These are phyloP conservation scores for Trematomus loennbergii DNA, from an alignment of 2,113 vertebrate genomes.

Conservation along the genomic window DNA sequence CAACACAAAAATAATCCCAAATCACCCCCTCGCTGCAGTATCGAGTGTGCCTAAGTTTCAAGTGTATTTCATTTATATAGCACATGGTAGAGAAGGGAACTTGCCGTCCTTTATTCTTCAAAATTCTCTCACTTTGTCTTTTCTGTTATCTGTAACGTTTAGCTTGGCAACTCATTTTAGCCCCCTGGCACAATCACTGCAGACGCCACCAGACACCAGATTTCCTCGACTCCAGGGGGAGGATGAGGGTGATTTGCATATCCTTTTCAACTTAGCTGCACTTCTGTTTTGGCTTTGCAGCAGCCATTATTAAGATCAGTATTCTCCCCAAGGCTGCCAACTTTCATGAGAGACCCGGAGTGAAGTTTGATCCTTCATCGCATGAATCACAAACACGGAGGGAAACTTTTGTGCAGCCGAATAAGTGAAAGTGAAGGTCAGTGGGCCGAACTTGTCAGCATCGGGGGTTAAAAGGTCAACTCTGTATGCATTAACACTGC, in stretches of 20 bases:
- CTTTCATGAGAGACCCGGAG: constrained; percentile 25
- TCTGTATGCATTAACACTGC: constrained; percentile 23
- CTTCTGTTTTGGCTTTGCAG: constrained; percentile 48
- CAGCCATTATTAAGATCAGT: constrained; percentile 41
- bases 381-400: constrained; percentile 37
- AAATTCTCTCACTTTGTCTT: constrained; percentile 34
- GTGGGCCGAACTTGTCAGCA: constrained; percentile 1
- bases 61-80: too few species aligned
- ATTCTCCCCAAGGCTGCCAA: constrained; percentile 38
- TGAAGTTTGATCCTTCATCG: constrained; percentile 28
- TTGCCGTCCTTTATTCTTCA: constrained; percentile 30
- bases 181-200: constrained; percentile 48
- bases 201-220: constrained; percentile 45
- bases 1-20: background rate
- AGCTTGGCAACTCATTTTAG: constrained; percentile 51
- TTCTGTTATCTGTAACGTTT: constrained; percentile 37
- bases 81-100: background rate
- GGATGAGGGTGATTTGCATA: constrained; percentile 42
- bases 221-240: constrained; percentile 40
- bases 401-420: background rate
- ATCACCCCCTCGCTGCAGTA: background rate
- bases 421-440: constrained; percentile 7
- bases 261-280: constrained; percentile 40
- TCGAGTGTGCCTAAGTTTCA: background rate
- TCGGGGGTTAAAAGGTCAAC: constrained; percentile 8